Conservation (phyloP, 2,888 invertebrate genomes). For the Limnephilus marmoratus region DNA sequence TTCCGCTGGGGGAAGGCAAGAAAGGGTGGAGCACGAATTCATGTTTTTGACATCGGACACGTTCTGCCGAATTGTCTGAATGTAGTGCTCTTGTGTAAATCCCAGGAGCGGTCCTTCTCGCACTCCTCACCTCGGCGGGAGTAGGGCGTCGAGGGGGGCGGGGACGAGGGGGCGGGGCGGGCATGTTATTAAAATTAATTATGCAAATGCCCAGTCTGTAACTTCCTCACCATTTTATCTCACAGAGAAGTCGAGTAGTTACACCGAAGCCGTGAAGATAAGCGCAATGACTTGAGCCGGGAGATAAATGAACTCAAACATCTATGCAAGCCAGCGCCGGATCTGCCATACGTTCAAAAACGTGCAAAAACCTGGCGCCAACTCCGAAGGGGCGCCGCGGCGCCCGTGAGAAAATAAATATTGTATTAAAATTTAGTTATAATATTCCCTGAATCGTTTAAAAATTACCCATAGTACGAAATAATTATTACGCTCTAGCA, state of each 20-base stretch:
- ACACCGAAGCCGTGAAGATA: conserved; percentile 12
- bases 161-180: background rate
- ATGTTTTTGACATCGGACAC: conserved; percentile 51
- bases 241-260: background rate
- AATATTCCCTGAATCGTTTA: too few relatives aligned
- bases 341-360: too few relatives aligned
- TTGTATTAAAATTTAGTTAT: too few relatives aligned
- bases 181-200: conserved; percentile 57
- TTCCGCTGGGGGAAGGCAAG: background rate
- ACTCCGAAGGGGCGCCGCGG: too few relatives aligned
- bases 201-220: conserved; percentile 49
- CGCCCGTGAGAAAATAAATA: too few relatives aligned
- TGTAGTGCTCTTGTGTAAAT: conserved; percentile 49
- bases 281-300: background rate
- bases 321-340: conserved; percentile 4
- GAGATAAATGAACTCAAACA: conserved; percentile 9
- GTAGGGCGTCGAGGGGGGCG: background rate
- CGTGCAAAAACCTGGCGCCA: too few relatives aligned
- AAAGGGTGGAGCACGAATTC: conserved; percentile 48
- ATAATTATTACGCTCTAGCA: too few relatives aligned
- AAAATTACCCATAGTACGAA: too few relatives aligned
- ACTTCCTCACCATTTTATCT: conserved; percentile 49
- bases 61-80: conserved; percentile 48
- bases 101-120: conserved; percentile 11
- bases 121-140: conserved; percentile 4